Evolutionary conservation across 2,113 vertebrate species (phyloP).

Genomic region (Hypomesus transpacificus): DNA sequence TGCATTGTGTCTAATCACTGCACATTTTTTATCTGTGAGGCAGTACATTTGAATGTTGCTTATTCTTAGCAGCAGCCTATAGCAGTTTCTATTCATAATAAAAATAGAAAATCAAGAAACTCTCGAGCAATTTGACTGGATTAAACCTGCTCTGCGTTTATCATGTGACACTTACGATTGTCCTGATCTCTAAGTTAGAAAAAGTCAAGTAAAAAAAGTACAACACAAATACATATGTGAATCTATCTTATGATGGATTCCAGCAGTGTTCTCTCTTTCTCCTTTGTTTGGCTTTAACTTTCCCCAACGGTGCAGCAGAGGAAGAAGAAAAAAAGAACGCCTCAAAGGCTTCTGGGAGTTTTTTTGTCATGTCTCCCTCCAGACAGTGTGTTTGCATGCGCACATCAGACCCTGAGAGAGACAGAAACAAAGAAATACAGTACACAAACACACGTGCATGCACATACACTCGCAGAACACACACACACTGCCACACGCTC

Average conservation of each 20-base stretch:
- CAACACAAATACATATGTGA: constrained; percentile 53
- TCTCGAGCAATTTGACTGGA: too few species aligned
- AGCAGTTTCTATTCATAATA: too few species aligned
- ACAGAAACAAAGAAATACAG: constrained; percentile 66
- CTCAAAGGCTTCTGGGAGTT: constrained; percentile 79
- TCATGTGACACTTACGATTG: too few species aligned
- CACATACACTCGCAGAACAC: not conserved
- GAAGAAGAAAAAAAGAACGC: constrained; percentile 51
- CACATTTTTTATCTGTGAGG: too few species aligned
- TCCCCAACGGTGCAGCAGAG: constrained; percentile 60
- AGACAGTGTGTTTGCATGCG: constrained; percentile 75
- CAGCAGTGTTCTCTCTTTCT: constrained; percentile 44
- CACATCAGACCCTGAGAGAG: constrained; percentile 72
- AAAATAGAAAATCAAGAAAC: too few species aligned
- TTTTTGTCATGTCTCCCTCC: constrained; percentile 75
- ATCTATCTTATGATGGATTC: constrained; percentile 65
- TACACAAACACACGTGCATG: constrained; percentile 17
- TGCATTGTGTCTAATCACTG: too few species aligned
- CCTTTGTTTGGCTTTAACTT: constrained; percentile 79
- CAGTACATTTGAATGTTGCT: too few species aligned
- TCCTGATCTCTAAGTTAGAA: too few species aligned
- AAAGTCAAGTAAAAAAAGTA: constrained; percentile 45
- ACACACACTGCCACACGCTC: constrained; percentile 29
- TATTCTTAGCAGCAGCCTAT: too few species aligned
- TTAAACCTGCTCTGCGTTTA: too few species aligned